Conservation (phyloP, 2,888 invertebrate species). For the Hofmannophila pseudospretella region DNA sequence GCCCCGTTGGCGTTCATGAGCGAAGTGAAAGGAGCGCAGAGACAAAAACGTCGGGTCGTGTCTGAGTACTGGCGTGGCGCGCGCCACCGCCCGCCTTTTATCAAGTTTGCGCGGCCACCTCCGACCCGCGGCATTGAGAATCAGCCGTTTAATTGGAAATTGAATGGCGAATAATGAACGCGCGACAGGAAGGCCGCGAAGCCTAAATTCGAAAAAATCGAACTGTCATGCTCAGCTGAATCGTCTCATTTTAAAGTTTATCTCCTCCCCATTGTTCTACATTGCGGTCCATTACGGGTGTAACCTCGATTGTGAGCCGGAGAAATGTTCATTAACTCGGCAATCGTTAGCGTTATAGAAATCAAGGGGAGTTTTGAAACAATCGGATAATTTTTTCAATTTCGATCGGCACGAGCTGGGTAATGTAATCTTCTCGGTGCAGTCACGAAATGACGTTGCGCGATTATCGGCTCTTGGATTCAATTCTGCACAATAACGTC, state of each 20-base stretch:
- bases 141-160: constrained; percentile 75
- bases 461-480: constrained; percentile 19
- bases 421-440: constrained; percentile 36
- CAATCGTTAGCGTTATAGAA: constrained; percentile 38
- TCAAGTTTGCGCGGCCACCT: constrained; percentile 62
- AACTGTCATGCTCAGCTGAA: constrained; percentile 41
- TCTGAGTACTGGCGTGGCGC: constrained; percentile 63
- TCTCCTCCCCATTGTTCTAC: constrained; percentile 24
- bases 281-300: constrained; percentile 15
- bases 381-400: constrained; percentile 47
- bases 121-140: constrained; percentile 73
- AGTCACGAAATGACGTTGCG: constrained; percentile 35
- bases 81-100: constrained; percentile 69
- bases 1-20: constrained; percentile 53
- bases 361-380: constrained; percentile 41
- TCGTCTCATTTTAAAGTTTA: constrained; percentile 23
- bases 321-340: constrained; percentile 41
- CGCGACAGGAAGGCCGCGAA: constrained; percentile 66
- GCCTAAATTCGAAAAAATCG: constrained; percentile 58
- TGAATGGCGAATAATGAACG: constrained; percentile 65
- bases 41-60: constrained; percentile 64
- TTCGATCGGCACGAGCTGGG: constrained; percentile 46
- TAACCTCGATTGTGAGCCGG: constrained; percentile 22
- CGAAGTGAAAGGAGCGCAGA: constrained; percentile 69
- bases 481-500: constrained; percentile 20